Base-by-base conservation (phyloP, 2,797 vertebrate species). In the Scyliorhinus canicula region DNA sequence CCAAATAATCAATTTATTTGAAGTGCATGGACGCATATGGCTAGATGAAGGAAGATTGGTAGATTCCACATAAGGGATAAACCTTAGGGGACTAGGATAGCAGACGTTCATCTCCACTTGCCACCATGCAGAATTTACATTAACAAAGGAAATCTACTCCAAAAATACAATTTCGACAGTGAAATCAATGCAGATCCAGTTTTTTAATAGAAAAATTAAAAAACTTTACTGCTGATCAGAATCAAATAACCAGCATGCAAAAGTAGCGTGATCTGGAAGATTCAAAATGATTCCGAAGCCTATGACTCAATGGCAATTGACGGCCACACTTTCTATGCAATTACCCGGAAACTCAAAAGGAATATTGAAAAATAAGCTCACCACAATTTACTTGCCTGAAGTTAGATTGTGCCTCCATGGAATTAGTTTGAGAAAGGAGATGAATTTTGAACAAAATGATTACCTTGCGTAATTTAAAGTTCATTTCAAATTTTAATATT, bases 1-100 rank as follows among this genome's bases (percentile, higher is more conserved):
- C 93, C 93, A 94, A 94, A 94, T 94, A 94, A 74, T 94, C 93
- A 74, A 94, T 94, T 94, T 94, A 94, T 94, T 94, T 94, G 93
- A 94, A 94, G 93, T 94, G 31, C 47, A 55, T 94, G 93, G 93
- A 65, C 31, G 69, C 93, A 94, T 94, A 94, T 94, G 93, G 93
- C 47, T 67, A 94, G 67, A 94, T 94, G 65, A 94, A 11, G 47
- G 67, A 50, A 94, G 93, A 74, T 74, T 94, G 93, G 93, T 94
- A 94, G 65, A 24, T 94, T 71, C 47, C 67, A 74, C 67, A 74
- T 71, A 94, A 94, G 47, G 93, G 28, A 71, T 71, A 93, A 93
- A 35, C 50, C 93, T 74, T 74, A 16, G 47, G 93, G 93, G 93
- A 94, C 2, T 50, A 74, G 67, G 67, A 55, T 71, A 69, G 67